Evolutionary conservation across 2,888 invertebrate genomes (phyloP).

Genomic region (Criorhina ranunculi): DNA sequence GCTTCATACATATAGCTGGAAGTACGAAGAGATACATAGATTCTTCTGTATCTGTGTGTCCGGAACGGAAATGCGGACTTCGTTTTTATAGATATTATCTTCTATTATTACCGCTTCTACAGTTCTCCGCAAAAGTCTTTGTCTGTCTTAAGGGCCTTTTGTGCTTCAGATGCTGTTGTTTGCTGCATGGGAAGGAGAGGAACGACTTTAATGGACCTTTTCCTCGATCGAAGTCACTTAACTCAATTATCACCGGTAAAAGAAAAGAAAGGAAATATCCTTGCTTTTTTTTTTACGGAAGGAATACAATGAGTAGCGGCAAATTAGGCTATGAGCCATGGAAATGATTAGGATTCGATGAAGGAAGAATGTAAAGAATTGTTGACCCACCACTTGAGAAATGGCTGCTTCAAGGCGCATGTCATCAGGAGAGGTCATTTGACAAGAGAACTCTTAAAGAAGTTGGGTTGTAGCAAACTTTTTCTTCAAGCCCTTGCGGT

Average conservation of each 20-base stretch:
- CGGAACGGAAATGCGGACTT: conserved; percentile 67
- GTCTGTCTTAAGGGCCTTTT: conserved; percentile 50
- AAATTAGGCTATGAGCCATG: conserved; percentile 38
- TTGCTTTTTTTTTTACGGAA: conserved; percentile 17
- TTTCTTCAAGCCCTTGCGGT: too few species aligned
- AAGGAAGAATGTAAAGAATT: too few species aligned
- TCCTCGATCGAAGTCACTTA: conserved; percentile 41
- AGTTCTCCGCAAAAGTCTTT: conserved; percentile 10
- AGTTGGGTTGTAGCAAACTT: too few species aligned
- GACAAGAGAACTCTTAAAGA: too few species aligned
- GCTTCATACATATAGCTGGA: conserved; percentile 30
- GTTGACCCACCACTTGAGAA: too few species aligned
- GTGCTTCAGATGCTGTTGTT: conserved; percentile 5
- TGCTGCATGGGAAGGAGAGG: not conserved
- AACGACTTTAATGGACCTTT: conserved; percentile 60
- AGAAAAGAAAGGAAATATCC: conserved; percentile 4
- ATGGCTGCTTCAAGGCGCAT: too few species aligned
- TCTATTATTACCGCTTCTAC: conserved; percentile 20
- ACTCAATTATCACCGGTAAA: conserved; percentile 51
- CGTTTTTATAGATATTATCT: conserved; percentile 54
- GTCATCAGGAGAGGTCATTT: too few species aligned
- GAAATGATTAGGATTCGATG: not conserved
- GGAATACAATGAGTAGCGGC: conserved; percentile 16
- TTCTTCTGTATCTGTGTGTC: conserved; percentile 31
- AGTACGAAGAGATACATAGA: conserved; percentile 42